Conservation (phyloP, 2,888 invertebrate genomes). For the Polydrusus tereticollis region DNA sequence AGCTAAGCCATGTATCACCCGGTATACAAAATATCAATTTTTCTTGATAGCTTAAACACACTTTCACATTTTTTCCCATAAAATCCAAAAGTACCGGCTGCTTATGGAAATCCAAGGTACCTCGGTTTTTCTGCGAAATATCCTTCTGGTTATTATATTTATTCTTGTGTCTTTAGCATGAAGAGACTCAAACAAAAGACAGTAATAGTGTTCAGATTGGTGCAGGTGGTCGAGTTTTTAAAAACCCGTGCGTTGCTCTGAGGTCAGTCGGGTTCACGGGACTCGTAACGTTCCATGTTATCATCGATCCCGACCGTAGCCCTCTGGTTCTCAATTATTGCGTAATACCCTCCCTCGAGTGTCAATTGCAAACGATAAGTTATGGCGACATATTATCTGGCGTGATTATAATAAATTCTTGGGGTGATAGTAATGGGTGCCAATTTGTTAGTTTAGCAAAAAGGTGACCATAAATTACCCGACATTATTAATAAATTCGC, state of each 20-base stretch:
- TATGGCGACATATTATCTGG: constrained; percentile 1
- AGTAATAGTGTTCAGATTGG: constrained; percentile 1
- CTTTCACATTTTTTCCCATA: too few relatives aligned
- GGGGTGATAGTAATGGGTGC: not conserved
- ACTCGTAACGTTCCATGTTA: constrained; percentile 53
- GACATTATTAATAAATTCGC: not conserved
- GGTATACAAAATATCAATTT: too few relatives aligned
- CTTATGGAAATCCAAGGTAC: too few relatives aligned
- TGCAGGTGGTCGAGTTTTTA: constrained; percentile 14
- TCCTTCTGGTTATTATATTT: too few relatives aligned
- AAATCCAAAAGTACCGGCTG: too few relatives aligned
- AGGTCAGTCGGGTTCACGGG: constrained; percentile 56
- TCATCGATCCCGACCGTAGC: constrained; percentile 53
- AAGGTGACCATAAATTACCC: not conserved
- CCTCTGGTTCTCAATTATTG: constrained; percentile 27
- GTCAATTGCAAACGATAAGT: constrained; percentile 13
- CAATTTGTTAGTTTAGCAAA: not conserved
- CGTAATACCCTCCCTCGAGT: constrained; percentile 24
- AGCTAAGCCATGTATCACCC: too few relatives aligned
- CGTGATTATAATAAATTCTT: not conserved
- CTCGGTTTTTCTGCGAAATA: too few relatives aligned
- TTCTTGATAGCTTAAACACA: too few relatives aligned
- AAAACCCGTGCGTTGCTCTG: constrained; percentile 52
- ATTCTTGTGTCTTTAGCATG: too few relatives aligned
- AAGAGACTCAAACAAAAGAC: too few relatives aligned